Percentiles rank a stretch among this genome's conserved stretches.
Evolutionary conservation across 2,888 invertebrate genomes (phyloP).

Genomic region (Omphaloscelis lunosa): DNA sequence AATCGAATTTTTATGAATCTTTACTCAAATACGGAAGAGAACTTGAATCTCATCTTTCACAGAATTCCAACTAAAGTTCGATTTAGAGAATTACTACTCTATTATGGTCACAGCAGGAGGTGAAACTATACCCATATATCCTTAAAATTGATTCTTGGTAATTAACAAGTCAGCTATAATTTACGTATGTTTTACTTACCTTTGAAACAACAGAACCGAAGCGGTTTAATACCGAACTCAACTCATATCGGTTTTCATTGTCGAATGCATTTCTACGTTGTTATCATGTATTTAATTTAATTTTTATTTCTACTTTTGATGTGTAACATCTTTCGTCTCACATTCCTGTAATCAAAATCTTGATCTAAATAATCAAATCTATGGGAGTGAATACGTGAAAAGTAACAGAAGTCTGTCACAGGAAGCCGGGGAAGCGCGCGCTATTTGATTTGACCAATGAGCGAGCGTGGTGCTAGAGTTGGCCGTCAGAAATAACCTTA

Average conservation of each 20-base stretch:
- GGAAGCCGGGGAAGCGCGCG: no score
- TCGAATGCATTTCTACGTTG: background rate
- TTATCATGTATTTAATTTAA: background rate
- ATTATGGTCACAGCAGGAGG: constrained; percentile 47
- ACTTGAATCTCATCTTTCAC: constrained; percentile 1
- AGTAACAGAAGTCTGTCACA: no score
- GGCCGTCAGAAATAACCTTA: no score
- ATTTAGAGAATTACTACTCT: constrained; percentile 34
- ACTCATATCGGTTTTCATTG: background rate
- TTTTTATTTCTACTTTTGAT: background rate
- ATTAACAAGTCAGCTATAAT: constrained; percentile 42
- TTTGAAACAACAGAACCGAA: constrained; percentile 18
- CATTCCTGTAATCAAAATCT: no score
- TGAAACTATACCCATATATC: constrained; percentile 37
- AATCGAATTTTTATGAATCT: no score
- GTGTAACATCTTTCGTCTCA: no score
- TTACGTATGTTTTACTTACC: constrained; percentile 24
- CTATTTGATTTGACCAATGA: no score
- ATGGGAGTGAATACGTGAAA: no score
- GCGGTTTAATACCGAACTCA: background rate
- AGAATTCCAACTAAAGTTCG: constrained; percentile 13
- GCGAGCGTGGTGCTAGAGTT: no score
- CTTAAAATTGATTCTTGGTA: constrained; percentile 63
- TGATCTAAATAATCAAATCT: no score
- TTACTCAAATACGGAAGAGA: background rate